Conservation (phyloP, 2,888 invertebrate genomes). For the Hartigia nigra region DNA sequence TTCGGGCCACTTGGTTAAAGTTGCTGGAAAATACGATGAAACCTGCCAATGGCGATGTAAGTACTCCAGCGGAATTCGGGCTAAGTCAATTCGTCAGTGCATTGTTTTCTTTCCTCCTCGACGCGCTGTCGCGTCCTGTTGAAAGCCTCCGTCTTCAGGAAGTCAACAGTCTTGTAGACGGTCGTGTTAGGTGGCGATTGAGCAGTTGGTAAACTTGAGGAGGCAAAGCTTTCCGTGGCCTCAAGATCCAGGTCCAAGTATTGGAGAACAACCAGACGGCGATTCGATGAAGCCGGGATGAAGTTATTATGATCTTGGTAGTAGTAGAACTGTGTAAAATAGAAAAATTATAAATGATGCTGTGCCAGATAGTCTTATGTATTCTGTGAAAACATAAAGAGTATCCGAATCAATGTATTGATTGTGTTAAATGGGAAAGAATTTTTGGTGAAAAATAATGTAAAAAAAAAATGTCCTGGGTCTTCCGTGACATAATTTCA, state of each 20-base stretch:
- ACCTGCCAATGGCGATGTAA: not conserved
- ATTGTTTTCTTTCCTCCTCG: constrained; percentile 74
- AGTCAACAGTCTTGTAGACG: constrained; percentile 93
- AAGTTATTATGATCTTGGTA: constrained; percentile 60
- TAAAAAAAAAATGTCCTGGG: not conserved
- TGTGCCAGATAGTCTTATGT: not conserved
- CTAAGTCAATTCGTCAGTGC: constrained; percentile 59
- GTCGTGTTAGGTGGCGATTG: constrained; percentile 68
- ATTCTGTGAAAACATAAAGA: not conserved
- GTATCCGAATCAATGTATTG: not conserved
- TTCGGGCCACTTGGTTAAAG: not conserved
- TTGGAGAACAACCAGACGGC: constrained; percentile 70
- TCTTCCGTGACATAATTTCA: not conserved
- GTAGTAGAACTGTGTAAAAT: constrained; percentile 59
- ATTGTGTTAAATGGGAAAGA: not conserved
- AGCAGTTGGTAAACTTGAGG: constrained; percentile 59
- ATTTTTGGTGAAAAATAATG: not conserved
- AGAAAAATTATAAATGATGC: constrained; percentile 26
- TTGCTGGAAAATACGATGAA: not conserved
- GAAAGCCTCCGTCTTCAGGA: constrained; percentile 93
- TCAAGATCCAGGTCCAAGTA: constrained; percentile 90
- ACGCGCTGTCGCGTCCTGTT: constrained; percentile 86
- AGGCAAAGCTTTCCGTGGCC: constrained; percentile 65
- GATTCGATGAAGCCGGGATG: constrained; percentile 54
- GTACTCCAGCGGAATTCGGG: constrained; percentile 6